A percentile compares a stretch with the other conserved stretches of the same genome.
Evolutionary conservation across 2,113 vertebrate species (phyloP).

Genomic region (Nycticryphes semicollaris): DNA sequence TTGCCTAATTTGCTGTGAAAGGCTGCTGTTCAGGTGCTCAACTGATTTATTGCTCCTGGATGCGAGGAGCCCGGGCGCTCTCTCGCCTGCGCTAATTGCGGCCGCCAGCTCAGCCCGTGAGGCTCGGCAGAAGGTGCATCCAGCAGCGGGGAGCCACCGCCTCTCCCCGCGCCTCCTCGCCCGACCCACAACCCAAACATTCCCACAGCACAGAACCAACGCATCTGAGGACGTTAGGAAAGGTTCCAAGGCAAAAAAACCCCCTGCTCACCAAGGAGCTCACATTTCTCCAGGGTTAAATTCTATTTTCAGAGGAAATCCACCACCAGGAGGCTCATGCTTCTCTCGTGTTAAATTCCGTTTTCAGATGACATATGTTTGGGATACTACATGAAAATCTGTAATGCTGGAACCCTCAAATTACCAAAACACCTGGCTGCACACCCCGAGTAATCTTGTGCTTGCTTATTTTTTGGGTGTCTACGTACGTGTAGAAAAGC

Average conservation of each 20-base stretch:
- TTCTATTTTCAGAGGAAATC: not conserved
- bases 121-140: rapidly evolving
- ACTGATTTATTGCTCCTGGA: not conserved
- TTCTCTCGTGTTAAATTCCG: not conserved
- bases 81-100: not conserved
- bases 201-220: not conserved
- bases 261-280: not conserved
- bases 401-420: not conserved
- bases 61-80: not conserved
- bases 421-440: not conserved
- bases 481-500: not conserved
- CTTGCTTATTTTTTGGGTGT: not conserved
- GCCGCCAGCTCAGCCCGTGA: not conserved
- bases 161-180: not conserved
- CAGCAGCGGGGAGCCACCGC: not conserved
- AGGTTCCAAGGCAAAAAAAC: not conserved
- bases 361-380: not conserved
- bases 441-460: no score
- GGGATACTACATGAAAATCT: not conserved
- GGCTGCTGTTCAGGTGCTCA: not conserved
- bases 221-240: not conserved
- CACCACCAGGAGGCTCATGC: no score
- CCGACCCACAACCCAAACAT: no score
- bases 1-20: not conserved
- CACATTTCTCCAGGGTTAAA: not conserved